Evolutionary conservation across 2,888 invertebrate genomes (phyloP).

Genomic region (Helleia helle): DNA sequence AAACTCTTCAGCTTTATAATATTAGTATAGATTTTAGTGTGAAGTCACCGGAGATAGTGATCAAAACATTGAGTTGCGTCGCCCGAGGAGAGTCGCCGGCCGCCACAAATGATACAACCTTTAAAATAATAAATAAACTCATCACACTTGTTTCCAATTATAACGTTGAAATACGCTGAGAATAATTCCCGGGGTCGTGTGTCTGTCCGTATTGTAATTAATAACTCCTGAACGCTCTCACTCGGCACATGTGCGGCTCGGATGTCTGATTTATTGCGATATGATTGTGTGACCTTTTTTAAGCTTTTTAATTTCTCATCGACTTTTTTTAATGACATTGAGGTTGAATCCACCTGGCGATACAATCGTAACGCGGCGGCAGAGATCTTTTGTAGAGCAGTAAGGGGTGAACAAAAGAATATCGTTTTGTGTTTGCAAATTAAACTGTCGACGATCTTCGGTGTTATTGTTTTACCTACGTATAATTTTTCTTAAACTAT

Average conservation of each 20-base stretch:
- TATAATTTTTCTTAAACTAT: no score
- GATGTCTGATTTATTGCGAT: slow-evolving; percentile 54
- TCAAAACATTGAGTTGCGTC: no score
- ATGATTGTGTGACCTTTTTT: slow-evolving; percentile 23
- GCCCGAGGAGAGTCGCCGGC: no score
- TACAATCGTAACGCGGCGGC: neutral
- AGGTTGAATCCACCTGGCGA: neutral
- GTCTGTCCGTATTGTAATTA: slow-evolving; percentile 50
- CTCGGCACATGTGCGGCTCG: slow-evolving; percentile 48
- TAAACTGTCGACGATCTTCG: no score
- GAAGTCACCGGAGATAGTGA: no score
- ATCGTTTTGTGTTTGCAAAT: no score
- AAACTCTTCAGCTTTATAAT: no score
- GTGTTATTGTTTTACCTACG: no score
- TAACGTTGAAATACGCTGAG: slow-evolving; percentile 56
- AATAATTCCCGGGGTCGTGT: slow-evolving; percentile 38
- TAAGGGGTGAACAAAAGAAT: no score
- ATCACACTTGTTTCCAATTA: slow-evolving; percentile 7
- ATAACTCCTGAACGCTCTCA: slow-evolving; percentile 43
- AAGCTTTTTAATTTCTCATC: neutral
- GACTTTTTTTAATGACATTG: neutral
- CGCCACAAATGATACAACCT: slow-evolving; percentile 3
- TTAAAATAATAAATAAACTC: neutral
- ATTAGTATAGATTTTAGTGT: neutral
- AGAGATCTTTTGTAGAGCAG: no score